Conservation (phyloP, 2,113 vertebrate genomes). For the Arizona elegans region DNA sequence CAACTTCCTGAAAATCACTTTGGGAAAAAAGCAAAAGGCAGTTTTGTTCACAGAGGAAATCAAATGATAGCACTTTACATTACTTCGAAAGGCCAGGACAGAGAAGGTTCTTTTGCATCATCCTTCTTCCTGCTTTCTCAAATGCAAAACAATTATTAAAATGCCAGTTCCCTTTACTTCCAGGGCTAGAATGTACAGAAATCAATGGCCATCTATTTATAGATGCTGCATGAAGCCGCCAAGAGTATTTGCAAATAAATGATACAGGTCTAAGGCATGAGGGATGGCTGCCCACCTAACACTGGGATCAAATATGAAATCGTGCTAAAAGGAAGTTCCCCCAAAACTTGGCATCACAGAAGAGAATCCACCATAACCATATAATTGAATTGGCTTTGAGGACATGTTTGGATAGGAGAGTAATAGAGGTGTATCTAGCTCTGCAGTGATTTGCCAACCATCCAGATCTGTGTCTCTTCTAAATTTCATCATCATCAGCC, state of each 20-base stretch:
- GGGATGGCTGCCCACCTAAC: background rate
- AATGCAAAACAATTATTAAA: background rate
- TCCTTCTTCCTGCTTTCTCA: background rate
- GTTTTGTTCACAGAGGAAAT: background rate
- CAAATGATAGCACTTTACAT: background rate
- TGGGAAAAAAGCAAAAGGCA: background rate
- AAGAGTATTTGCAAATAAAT: background rate
- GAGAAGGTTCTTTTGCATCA: background rate
- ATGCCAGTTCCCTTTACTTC: background rate
- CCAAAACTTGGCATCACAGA: background rate
- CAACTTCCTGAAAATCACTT: background rate
- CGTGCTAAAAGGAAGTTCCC: background rate
- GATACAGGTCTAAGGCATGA: background rate
- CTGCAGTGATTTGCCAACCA: background rate
- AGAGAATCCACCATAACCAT: background rate
- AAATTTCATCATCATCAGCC: background rate
- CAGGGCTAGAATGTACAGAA: background rate
- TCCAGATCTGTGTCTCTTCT: background rate
- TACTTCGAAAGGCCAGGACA: background rate
- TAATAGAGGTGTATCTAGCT: background rate
- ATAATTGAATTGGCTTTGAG: background rate
- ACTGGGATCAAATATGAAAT: background rate
- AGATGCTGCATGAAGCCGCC: background rate
- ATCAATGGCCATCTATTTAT: background rate
- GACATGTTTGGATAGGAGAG: background rate